Evolutionary conservation across 2,797 vertebrate genomes (phyloP).

Genomic region (Hephaestus fuliginosus): DNA sequence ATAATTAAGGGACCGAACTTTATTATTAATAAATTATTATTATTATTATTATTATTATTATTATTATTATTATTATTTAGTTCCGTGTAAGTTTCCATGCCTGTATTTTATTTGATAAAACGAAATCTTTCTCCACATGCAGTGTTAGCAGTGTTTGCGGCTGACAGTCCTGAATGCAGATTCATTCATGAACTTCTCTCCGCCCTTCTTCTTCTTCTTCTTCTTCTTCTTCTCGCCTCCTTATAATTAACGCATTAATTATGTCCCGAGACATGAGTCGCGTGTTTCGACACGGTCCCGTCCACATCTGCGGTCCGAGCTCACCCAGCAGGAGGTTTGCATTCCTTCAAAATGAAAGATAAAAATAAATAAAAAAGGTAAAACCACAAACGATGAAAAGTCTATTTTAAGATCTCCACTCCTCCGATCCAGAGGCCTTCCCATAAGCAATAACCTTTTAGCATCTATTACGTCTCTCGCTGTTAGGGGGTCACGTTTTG

Average conservation of each 20-base stretch:
- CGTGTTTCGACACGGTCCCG: slow-evolving; percentile 10
- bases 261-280: slow-evolving; percentile 23
- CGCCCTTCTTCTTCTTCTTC: not conserved
- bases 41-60: not conserved
- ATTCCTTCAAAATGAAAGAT: slow-evolving; percentile 14
- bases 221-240: not conserved
- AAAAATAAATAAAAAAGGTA: not conserved
- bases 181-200: not conserved
- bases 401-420: not conserved
- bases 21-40: not conserved
- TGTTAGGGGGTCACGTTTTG: not conserved
- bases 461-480: not conserved
- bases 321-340: not conserved
- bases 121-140: slow-evolving; percentile 15
- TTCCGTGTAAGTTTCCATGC: not conserved
- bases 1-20: not conserved
- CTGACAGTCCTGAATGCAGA: not conserved
- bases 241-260: slow-evolving; percentile 26
- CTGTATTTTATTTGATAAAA: not conserved
- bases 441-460: slow-evolving; percentile 20
- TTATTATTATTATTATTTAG: not conserved
- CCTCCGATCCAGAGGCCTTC: not conserved
- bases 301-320: slow-evolving; percentile 25
- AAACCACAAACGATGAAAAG: slow-evolving; percentile 6
- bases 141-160: not conserved